Evolutionary conservation across 2,797 vertebrate species (phyloP).

Genomic region (Sibirionetta formosa): DNA sequence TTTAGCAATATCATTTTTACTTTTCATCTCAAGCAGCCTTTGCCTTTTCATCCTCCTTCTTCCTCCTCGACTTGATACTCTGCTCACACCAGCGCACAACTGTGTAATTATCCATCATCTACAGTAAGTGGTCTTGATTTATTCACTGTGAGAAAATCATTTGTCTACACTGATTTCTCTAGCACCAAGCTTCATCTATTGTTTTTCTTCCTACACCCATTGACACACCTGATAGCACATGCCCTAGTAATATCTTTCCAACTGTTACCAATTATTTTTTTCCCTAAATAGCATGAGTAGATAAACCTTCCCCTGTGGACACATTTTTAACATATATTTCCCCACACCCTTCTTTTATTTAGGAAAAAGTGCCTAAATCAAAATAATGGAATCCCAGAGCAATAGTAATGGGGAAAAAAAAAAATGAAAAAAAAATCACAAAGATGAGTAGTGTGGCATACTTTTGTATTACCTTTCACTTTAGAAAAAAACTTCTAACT

Average conservation of each 20-base stretch:
- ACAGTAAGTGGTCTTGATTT: not conserved
- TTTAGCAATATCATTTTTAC: not conserved
- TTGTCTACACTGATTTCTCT: not conserved
- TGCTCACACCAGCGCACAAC: not conserved
- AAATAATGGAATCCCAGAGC: not conserved
- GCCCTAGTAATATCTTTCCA: not conserved
- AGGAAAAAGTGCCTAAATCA: not conserved
- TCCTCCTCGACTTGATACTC: not conserved
- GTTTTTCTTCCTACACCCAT: not conserved
- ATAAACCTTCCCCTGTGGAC: not conserved
- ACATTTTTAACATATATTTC: not conserved
- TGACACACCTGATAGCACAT: not conserved
- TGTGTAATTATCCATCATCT: not conserved
- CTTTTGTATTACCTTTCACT: not conserved
- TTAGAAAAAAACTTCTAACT: not conserved
- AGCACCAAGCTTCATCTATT: not conserved
- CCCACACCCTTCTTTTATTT: not conserved
- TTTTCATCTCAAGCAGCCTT: not conserved
- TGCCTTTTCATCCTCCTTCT: not conserved
- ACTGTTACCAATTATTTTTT: not conserved
- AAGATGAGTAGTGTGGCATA: fast-evolving
- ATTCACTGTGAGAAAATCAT: not conserved
- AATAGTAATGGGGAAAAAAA: not conserved
- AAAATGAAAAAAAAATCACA: not conserved
- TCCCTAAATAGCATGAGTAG: not conserved